Conservation (phyloP, 1,140 invertebrate species). For the Leptestheria dahalacensis region DNA sequence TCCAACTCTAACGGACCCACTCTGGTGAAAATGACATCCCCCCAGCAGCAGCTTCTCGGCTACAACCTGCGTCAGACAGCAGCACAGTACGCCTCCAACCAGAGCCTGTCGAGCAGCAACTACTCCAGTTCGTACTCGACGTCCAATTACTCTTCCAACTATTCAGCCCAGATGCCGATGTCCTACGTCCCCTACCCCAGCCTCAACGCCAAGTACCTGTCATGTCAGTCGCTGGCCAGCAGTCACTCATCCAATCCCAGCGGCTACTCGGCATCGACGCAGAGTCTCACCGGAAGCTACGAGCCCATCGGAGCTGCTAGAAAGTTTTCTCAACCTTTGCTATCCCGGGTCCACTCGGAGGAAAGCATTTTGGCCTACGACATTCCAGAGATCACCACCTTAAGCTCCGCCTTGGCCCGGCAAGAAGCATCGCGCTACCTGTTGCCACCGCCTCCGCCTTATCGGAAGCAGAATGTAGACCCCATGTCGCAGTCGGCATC, state of each 20-base stretch:
- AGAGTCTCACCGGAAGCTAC: constrained; percentile 22
- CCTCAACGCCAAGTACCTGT: constrained; percentile 20
- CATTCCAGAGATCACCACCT: constrained; percentile 2
- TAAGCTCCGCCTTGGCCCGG: constrained; percentile 15
- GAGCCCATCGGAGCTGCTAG: constrained; percentile 20
- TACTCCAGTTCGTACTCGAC: constrained; percentile 22
- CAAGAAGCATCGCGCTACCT: constrained; percentile 15
- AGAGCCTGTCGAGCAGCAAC: constrained; percentile 21
- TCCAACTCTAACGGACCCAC: constrained; percentile 10
- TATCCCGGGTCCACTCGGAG: constrained; percentile 22
- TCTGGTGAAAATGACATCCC: constrained; percentile 12
- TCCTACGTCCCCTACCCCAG: constrained; percentile 17
- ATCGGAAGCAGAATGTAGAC: constrained; percentile 19
- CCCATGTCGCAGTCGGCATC: constrained; percentile 14
- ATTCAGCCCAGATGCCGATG: constrained; percentile 15
- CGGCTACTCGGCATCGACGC: constrained; percentile 20
- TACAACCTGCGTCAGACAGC: constrained; percentile 19
- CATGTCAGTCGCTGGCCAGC: constrained; percentile 21
- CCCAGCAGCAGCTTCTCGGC: constrained; percentile 31
- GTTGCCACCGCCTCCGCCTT: constrained; percentile 20
- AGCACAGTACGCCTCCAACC: constrained; percentile 21
- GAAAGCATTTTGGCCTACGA: constrained; percentile 22
- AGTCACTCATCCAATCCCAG: constrained; percentile 21
- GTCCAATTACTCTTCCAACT: constrained; percentile 22
- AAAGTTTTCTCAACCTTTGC: constrained; percentile 16